Evolutionary conservation across 2,888 invertebrate genomes (phyloP).

Genomic region (Copidosoma aretas): DNA sequence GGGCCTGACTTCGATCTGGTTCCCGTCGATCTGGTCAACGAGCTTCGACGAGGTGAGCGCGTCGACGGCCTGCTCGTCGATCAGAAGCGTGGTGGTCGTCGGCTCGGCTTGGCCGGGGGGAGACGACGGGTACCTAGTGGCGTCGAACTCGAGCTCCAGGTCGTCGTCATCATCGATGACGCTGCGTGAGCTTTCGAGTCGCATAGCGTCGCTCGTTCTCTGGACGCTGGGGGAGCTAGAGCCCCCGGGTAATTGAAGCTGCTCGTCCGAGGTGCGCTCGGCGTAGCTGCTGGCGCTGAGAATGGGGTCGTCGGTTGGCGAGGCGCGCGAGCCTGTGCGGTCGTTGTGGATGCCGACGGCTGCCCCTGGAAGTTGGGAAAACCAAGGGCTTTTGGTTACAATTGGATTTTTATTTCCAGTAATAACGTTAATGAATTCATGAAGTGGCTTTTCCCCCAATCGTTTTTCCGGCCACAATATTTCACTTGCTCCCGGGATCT

Average conservation of each 20-base stretch:
- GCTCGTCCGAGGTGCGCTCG: conserved; percentile 9
- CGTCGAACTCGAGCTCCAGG: conserved; percentile 20
- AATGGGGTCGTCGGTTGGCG: conserved; percentile 40
- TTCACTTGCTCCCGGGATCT: too few species aligned
- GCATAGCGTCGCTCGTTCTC: conserved; percentile 1
- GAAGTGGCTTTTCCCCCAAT: too few species aligned
- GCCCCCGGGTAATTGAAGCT: background rate
- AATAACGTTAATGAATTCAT: too few species aligned
- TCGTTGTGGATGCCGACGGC: conserved; percentile 54
- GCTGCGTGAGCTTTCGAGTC: conserved; percentile 37
- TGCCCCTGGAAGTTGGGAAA: background rate
- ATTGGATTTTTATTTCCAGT: too few species aligned
- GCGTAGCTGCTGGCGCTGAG: conserved; percentile 49
- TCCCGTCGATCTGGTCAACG: conserved; percentile 56
- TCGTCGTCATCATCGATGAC: conserved; percentile 8
- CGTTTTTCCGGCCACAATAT: too few species aligned
- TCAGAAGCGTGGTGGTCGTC: conserved; percentile 1
- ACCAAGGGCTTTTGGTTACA: too few species aligned
- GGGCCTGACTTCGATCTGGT: conserved; percentile 58
- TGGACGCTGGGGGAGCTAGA: conserved; percentile 6
- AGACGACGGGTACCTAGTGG: conserved; percentile 42
- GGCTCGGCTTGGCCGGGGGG: conserved; percentile 36
- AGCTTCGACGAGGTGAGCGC: conserved; percentile 54
- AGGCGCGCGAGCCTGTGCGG: conserved; percentile 45
- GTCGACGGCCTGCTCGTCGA: conserved; percentile 49